These are phyloP conservation scores for Lucinisca nassula DNA, from an alignment of 2,888 invertebrate genomes.

Conservation along the genomic window DNA sequence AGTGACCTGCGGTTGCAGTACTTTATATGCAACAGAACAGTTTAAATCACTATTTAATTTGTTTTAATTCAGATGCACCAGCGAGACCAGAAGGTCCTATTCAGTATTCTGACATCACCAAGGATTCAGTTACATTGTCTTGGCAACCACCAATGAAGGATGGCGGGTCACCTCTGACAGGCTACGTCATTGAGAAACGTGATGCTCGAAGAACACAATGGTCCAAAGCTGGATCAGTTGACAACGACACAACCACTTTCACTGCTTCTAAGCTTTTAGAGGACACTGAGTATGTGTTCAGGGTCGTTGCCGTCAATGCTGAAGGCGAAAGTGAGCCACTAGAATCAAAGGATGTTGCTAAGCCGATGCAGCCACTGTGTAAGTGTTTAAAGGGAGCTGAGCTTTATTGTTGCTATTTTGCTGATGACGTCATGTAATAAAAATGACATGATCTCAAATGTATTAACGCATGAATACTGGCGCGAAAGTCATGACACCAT, in stretches of 20 bases:
- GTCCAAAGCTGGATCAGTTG: constrained; percentile 88
- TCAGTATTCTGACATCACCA: constrained; percentile 77
- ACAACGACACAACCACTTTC: constrained; percentile 74
- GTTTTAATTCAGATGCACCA: constrained; percentile 82
- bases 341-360: constrained; percentile 76
- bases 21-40: too few species aligned
- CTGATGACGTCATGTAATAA: too few species aligned
- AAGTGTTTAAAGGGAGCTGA: too few species aligned
- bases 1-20: too few species aligned
- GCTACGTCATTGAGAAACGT: constrained; percentile 89
- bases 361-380: constrained; percentile 80
- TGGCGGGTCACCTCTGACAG: constrained; percentile 85
- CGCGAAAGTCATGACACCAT: too few species aligned
- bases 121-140: constrained; percentile 78
- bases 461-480: too few species aligned
- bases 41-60: too few species aligned
- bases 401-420: too few species aligned
- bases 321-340: constrained; percentile 94
- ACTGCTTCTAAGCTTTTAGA: constrained; percentile 90
- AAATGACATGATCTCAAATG: too few species aligned
- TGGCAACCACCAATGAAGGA: constrained; percentile 86
- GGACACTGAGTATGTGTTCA: constrained; percentile 95
- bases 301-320: constrained; percentile 95
- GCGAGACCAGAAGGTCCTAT: constrained; percentile 82
- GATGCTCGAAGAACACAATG: constrained; percentile 97